Evolutionary conservation across 1,140 invertebrate species (phyloP).

Genomic region (Lethrus apterus): DNA sequence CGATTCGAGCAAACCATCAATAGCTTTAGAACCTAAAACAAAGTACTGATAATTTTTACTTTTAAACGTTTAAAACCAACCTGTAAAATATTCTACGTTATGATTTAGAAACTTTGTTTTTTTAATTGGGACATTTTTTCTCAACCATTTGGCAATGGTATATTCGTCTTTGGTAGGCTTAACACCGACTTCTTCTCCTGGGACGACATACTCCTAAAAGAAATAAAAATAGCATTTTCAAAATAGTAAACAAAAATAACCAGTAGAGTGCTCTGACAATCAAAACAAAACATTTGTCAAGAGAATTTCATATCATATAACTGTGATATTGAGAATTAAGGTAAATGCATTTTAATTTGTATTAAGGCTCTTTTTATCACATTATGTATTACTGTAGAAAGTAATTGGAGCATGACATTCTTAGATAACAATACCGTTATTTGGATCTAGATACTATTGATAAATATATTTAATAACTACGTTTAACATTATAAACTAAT

Average conservation of each 20-base stretch:
- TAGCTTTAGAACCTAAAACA: conserved; percentile 66
- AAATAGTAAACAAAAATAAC: background rate
- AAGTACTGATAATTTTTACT: background rate
- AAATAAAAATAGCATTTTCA: background rate
- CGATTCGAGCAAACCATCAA: conserved; percentile 86
- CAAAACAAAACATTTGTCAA: conserved; percentile 11
- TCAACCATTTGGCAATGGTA: conserved; percentile 86
- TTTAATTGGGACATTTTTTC: conserved; percentile 86
- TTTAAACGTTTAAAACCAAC: conserved; percentile 42
- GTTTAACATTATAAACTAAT: no score
- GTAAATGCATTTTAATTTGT: no score
- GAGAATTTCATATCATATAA: no score
- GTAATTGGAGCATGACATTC: no score
- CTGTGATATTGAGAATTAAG: no score
- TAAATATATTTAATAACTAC: no score
- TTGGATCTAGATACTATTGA: no score
- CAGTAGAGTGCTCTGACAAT: conserved; percentile 6
- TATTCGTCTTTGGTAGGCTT: conserved; percentile 90
- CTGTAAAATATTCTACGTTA: conserved; percentile 94
- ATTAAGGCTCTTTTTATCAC: no score
- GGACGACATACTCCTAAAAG: conserved; percentile 49
- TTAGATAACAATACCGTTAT: no score
- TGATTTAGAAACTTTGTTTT: conserved; percentile 93
- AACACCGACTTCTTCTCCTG: conserved; percentile 49
- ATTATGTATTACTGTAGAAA: no score